These are phyloP conservation scores for Drosophila pseudotalamancana DNA, from an alignment of 2,888 invertebrate species.

Conservation along the genomic window DNA sequence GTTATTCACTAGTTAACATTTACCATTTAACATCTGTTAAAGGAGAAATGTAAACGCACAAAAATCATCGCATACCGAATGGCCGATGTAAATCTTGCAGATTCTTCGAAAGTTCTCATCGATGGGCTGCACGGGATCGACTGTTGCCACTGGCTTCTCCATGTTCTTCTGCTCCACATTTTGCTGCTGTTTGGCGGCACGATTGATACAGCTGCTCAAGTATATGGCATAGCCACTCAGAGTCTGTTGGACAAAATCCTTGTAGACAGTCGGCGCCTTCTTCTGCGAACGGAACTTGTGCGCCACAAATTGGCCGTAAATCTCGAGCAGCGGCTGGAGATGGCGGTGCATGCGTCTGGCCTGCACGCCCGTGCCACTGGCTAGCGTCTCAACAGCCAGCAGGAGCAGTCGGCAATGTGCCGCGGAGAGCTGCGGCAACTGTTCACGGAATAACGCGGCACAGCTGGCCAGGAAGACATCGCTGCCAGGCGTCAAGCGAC, in stretches of 20 bases:
- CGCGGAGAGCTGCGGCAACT: slow-evolving; percentile 34
- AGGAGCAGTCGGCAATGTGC: slow-evolving; percentile 68
- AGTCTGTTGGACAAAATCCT: slow-evolving; percentile 75
- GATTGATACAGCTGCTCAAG: slow-evolving; percentile 56
- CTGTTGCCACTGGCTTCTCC: neutral
- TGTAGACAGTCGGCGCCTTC: slow-evolving; percentile 56
- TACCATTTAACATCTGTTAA: no score
- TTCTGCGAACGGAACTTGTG: slow-evolving; percentile 50
- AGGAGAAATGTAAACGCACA: no score
- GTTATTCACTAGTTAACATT: no score
- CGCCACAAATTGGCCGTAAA: slow-evolving; percentile 49
- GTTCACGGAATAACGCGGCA: slow-evolving; percentile 43
- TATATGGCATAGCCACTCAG: slow-evolving; percentile 63
- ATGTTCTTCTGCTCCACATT: neutral
- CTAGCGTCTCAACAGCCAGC: slow-evolving; percentile 73
- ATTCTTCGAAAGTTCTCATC: slow-evolving; percentile 81
- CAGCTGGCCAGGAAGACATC: slow-evolving; percentile 68
- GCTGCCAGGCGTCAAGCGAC: slow-evolving; percentile 58
- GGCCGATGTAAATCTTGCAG: slow-evolving; percentile 82
- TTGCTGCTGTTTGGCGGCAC: slow-evolving; percentile 21
- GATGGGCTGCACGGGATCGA: slow-evolving; percentile 18
- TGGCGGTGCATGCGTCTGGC: slow-evolving; percentile 59
- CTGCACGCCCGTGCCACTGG: slow-evolving; percentile 53
- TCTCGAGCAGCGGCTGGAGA: slow-evolving; percentile 60
- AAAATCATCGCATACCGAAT: no score